Evolutionary conservation across 92 coral and sea anemone species (phyloP), one percentile per base, ranked within the genome.

Genomic region (Heliopora coerulea): DNA sequence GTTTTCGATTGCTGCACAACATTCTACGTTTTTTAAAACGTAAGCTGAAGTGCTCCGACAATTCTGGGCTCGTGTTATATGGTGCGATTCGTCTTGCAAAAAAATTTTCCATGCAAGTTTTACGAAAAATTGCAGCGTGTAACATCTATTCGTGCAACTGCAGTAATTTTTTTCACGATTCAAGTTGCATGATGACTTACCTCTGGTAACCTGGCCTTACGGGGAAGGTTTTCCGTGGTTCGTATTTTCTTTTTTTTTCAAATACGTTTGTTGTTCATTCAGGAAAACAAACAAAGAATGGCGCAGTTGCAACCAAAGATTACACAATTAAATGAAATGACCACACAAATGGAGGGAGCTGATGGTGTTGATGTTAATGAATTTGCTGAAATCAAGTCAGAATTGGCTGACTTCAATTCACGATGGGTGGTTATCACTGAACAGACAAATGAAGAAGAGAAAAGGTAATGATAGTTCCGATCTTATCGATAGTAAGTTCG

Each of bases 201-300:
- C 42, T 37, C 42, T 37, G 42, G 42, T 37, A 37, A 12, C 42
- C 42, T 4, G 42, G 6, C 24, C 26, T 54, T n/a, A n/a, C n/a
- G n/a, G n/a, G n/a, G n/a, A n/a, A 54, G 24, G 7, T 19, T 54
- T 54, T 19, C n/a, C 60, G 17, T 37, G 12, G 1, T 26, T 1
- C 30, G 9, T 61, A n/a, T n/a, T n/a, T n/a, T n/a, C n/a, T n/a
- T n/a, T n/a, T n/a, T n/a, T n/a, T n/a, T n/a, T n/a, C n/a, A n/a
- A n/a, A n/a, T n/a, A n/a, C n/a, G n/a, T n/a, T 18, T 56, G 25
- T 56, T 56, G 30, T 35, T 49, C 33, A 13, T 46, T 15, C 25
- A 70, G 77, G 77, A 70, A 33, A 70, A 70, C 63, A 70, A 70
- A 58, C 42, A 70, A 24, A 70, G 63, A 37, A 70, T 70, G 77